Evolutionary conservation across 2,113 vertebrate genomes (phyloP).

Genomic region (Eudyptes chrysolophus): DNA sequence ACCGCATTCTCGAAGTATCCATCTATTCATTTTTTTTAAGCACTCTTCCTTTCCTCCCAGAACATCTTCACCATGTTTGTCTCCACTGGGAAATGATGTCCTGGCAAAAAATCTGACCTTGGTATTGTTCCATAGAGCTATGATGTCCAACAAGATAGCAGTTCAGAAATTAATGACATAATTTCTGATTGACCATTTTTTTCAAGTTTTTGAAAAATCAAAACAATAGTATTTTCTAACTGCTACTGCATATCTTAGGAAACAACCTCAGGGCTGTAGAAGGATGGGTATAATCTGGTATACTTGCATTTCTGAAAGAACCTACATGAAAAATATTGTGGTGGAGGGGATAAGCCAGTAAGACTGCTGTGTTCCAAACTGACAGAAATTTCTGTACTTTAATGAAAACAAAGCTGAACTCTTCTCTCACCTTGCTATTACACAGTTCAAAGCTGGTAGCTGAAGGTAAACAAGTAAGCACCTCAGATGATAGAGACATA

Average conservation of each 20-base stretch:
- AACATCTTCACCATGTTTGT: background rate
- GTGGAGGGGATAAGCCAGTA: background rate
- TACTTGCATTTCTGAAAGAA: background rate
- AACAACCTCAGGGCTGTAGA: background rate
- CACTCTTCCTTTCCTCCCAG: background rate
- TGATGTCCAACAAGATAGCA: accelerated
- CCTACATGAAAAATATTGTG: background rate
- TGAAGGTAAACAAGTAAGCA: background rate
- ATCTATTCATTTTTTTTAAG: background rate
- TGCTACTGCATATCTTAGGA: background rate
- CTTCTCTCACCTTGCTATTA: background rate
- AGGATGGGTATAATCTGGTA: background rate
- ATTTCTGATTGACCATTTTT: background rate
- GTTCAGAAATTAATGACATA: background rate
- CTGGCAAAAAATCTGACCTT: background rate
- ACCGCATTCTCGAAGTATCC: background rate
- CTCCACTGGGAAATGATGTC: background rate
- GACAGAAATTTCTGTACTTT: background rate
- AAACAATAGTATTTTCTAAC: background rate
- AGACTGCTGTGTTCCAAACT: background rate
- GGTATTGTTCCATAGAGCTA: background rate
- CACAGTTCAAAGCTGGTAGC: background rate
- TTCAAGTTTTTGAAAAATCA: background rate
- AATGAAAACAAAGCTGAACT: background rate
- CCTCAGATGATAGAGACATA: background rate